These are phyloP conservation scores for Chrysodeixis includens DNA, from an alignment of 2,888 invertebrate genomes.

Conservation along the genomic window DNA sequence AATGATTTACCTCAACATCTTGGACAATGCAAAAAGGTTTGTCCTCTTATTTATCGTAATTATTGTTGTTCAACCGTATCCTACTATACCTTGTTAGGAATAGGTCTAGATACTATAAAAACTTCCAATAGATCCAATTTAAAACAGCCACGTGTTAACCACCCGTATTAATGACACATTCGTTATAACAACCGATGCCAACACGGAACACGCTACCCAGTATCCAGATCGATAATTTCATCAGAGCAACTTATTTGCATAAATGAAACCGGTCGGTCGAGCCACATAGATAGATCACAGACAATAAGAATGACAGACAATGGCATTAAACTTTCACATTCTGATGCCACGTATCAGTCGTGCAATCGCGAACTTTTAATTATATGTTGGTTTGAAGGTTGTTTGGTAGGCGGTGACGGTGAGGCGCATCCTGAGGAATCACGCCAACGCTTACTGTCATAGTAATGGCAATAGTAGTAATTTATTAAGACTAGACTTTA, in stretches of 20 bases:
- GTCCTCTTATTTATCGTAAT: too few species aligned
- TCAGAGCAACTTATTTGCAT: slow-evolving; percentile 67
- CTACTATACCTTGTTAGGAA: too few species aligned
- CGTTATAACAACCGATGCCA: slow-evolving; percentile 12
- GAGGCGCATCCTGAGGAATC: slow-evolving; percentile 16
- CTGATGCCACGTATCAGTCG: slow-evolving; percentile 33
- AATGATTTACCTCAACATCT: too few species aligned
- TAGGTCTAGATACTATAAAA: too few species aligned
- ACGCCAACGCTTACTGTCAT: background rate
- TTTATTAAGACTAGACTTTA: background rate
- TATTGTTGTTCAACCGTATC: too few species aligned
- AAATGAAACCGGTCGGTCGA: slow-evolving; percentile 64
- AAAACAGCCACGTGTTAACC: background rate
- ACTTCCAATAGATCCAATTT: background rate
- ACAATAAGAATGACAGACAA: slow-evolving; percentile 69
- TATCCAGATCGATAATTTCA: slow-evolving; percentile 64
- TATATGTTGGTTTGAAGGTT: slow-evolving; percentile 41
- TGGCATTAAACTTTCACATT: slow-evolving; percentile 67
- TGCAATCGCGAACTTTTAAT: slow-evolving; percentile 52
- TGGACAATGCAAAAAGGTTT: too few species aligned
- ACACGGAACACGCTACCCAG: slow-evolving; percentile 50
- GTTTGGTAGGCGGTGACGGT: slow-evolving; percentile 36
- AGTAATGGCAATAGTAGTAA: background rate
- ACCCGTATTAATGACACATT: slow-evolving; percentile 31
- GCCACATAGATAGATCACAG: slow-evolving; percentile 60